These are phyloP conservation scores for Muscidifurax raptorellus DNA, from an alignment of 1,140 invertebrate genomes.

Conservation along the genomic window DNA sequence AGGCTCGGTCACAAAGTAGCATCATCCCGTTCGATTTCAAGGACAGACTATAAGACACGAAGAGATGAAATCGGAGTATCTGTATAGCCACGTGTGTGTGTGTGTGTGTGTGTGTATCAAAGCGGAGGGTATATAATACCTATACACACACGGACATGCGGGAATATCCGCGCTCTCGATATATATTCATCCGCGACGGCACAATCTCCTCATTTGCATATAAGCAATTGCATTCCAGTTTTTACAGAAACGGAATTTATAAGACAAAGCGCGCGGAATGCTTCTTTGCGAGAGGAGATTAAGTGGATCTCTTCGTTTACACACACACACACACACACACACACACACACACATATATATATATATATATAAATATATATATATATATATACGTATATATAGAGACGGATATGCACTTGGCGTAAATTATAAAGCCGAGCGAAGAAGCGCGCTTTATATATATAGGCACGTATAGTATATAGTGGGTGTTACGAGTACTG, in stretches of 20 bases:
- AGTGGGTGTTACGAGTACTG: conserved; percentile 21
- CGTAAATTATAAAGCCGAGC: conserved; percentile 37
- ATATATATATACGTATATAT: background rate
- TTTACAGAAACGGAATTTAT: conserved; percentile 50
- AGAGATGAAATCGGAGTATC: conserved; percentile 46
- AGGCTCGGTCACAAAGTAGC: too few species aligned
- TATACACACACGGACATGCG: too few species aligned
- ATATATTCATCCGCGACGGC: conserved; percentile 45
- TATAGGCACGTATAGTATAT: background rate
- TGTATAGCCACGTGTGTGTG: too few species aligned
- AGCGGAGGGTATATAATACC: background rate
- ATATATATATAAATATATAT: background rate
- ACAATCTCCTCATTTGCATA: conserved; percentile 52
- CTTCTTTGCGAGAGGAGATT: background rate
- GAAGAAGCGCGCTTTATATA: background rate
- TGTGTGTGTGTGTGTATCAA: conserved; percentile 36
- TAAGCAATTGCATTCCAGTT: conserved; percentile 51
- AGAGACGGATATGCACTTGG: background rate
- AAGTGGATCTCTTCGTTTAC: conserved; percentile 9
- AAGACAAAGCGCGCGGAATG: conserved; percentile 46
- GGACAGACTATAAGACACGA: background rate
- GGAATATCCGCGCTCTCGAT: background rate
- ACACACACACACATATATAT: background rate
- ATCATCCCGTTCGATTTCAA: conserved; percentile 49
- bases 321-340: background rate